Evolutionary conservation across 2,888 invertebrate species (phyloP), one percentile per base, ranked within the genome.

Genomic region (Monoplex corrugatus): DNA sequence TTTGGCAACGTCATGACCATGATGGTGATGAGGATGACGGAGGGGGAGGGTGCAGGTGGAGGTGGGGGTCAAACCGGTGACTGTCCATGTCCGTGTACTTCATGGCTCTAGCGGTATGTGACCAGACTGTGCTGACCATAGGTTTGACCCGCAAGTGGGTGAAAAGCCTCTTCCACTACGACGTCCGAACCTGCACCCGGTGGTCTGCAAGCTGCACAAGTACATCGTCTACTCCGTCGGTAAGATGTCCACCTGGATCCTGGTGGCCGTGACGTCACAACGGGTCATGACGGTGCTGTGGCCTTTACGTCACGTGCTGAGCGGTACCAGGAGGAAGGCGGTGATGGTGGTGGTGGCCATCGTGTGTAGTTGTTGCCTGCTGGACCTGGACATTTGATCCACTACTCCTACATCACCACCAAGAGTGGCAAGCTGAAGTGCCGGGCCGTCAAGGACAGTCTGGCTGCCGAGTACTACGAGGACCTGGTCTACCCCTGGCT

Each of bases 141-240:
- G 75, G 75, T 10, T 38, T 75, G n/a, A 75, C 38, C 75, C 75
- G 75, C 3, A 23, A 38, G 35, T 75, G 75, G 75, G 75, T 38
- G 16, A 75, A 75, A n/a, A 75, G 75, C 75, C 10, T 38, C 35
- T 75, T 75, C 38, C 75, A 16, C 13, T 75, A 35, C 75, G 75
- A 75, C 75, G 35, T 75, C 38, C 23, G 75, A 38, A 38, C 38
- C 16, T 1, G 38, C 75, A 75, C 38, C 8, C 35, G 16, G 35
- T 23, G 6, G 35, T 75, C 38, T 75, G 75, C 75, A 75, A 75
- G 75, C 75, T 75, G 75, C 75, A 75, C 75, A 75, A 75, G 35
- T 75, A 38, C 75, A 6, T 38, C 0, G 75, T 75, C n/a, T 75
- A n/a, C 75, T 38, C 75, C 75, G 6, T 23, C 6, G 75, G 75